Evolutionary conservation across 2,888 invertebrate genomes (phyloP), one percentile per base, ranked within the genome.

Genomic region (Rugalucina vietnamica): DNA sequence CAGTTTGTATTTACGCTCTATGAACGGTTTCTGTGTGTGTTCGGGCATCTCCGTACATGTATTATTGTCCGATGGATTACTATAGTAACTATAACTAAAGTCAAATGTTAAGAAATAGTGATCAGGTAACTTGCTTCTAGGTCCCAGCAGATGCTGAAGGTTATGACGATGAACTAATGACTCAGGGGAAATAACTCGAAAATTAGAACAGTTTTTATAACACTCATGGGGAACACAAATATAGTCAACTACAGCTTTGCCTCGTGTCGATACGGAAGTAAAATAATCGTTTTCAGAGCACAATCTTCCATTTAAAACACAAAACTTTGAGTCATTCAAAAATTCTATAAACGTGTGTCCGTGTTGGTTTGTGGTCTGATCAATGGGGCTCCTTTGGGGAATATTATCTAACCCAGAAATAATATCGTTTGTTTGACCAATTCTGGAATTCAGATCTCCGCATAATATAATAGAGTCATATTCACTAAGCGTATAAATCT

Each of bases 241-340:
- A 54, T 32, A 74, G 14, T 76, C 76, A n/a, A 76, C 39, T 0
- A 76, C 65, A 12, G 60, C 29, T 27, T 29, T 65, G 21, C 39
- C 49, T 37, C 43, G 39, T 12, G 60, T 37, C n/a, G 60, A 75
- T 36, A 60, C 37, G 5, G 14, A 37, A 3, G 60, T 57, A 34
- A n/a, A 60, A 60, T 34, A n/a, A 34, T 57, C 60, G 2, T 32
- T 36, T 74, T 74, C 18, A 0, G 71, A 43, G 14, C 39, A 71
- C 29, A 69, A 81, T 54, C 75, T 69, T 36, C 81, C 75, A 57
- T 81, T 81, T 37, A 76, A 74, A 8, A 71, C 37, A 81, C 81
- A 81, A 14, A 54, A 57, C 39, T 71, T 60, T 3, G 36, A 32
- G 32, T 81, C 76, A 43, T 57, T 81, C 29, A 76, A 32, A 70